These are phyloP conservation scores for Tachysurus vachellii DNA, from an alignment of 2,113 vertebrate genomes.

Conservation along the genomic window DNA sequence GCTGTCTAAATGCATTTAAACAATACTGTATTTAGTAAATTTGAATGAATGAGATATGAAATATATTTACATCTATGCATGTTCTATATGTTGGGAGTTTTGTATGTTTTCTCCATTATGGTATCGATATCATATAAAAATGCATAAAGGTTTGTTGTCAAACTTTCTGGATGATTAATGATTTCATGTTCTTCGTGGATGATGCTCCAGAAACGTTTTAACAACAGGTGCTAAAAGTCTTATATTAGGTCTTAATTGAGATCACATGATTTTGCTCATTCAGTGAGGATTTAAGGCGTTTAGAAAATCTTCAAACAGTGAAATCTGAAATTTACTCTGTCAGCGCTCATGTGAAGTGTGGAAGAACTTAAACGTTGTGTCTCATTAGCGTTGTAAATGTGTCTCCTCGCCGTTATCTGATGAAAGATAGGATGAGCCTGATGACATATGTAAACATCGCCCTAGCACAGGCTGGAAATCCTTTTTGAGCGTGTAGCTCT, in stretches of 20 bases:
- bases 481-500: slow-evolving; percentile 7
- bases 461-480: background rate
- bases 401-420: background rate
- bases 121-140: background rate
- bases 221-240: background rate
- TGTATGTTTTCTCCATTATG: background rate
- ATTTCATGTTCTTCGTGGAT: no score
- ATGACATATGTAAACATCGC: slow-evolving; percentile 13
- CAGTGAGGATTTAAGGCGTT: background rate
- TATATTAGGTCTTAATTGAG: background rate
- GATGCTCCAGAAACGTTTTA: background rate
- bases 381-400: background rate
- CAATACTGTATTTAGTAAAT: background rate
- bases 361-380: background rate
- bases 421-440: background rate
- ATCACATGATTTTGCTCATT: background rate
- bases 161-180: background rate
- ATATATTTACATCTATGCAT: background rate
- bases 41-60: background rate
- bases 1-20: background rate
- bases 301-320: background rate
- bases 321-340: background rate
- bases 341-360: background rate
- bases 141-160: background rate
- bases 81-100: background rate